Conservation (phyloP, 2,797 vertebrate genomes). For the Tadarida brasiliensis region DNA sequence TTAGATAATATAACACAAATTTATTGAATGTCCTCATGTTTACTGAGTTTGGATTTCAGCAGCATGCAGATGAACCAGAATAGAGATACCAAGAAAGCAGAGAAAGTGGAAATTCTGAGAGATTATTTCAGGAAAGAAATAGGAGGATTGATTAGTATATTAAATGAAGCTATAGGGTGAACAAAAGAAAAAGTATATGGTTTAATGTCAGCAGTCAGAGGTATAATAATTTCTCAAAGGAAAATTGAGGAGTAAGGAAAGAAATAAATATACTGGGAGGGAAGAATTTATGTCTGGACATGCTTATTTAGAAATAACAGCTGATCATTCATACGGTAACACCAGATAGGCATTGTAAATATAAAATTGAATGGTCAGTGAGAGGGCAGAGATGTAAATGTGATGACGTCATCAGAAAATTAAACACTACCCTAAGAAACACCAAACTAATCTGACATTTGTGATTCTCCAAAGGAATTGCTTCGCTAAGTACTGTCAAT, state of each 20-base stretch:
- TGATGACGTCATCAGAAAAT: not conserved
- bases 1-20: constrained; percentile 32
- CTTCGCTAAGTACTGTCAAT: not conserved
- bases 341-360: not conserved
- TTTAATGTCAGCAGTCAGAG: not conserved
- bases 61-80: not conserved
- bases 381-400: not conserved
- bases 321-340: not conserved
- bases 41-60: not conserved
- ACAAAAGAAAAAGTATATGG: not conserved
- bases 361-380: not conserved
- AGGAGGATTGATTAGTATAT: not conserved
- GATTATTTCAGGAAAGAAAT: constrained; percentile 34
- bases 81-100: constrained; percentile 15
- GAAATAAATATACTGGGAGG: not conserved
- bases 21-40: not conserved
- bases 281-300: not conserved
- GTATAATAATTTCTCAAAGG: not conserved
- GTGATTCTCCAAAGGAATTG: not conserved
- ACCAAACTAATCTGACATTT: not conserved
- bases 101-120: not conserved
- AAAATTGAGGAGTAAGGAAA: not conserved
- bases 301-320: not conserved
- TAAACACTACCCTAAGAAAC: not conserved
- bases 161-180: not conserved